Evolutionary conservation across 2,797 vertebrate genomes (phyloP).

Genomic region (Tamandua tetradactyla): DNA sequence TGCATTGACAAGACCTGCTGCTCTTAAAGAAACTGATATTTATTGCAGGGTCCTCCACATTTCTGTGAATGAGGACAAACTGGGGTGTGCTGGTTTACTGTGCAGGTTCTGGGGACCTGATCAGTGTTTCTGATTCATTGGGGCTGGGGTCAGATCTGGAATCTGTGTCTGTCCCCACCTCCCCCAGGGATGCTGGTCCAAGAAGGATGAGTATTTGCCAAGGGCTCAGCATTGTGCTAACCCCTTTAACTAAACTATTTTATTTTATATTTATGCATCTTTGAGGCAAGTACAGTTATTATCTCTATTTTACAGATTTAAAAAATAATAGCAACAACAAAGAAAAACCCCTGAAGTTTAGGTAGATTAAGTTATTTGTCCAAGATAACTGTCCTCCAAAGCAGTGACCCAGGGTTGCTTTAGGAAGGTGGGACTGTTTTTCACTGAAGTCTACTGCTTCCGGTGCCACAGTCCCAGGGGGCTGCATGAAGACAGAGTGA

Average conservation of each 20-base stretch:
- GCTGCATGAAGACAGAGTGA: neutral
- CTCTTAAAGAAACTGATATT: too few species aligned
- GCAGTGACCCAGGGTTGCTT: neutral
- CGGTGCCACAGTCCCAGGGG: neutral
- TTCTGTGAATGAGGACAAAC: neutral
- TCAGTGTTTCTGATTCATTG: neutral
- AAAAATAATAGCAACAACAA: neutral
- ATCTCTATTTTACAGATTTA: neutral
- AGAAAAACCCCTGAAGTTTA: neutral
- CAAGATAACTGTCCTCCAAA: constrained; percentile 1
- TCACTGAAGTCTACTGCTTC: neutral
- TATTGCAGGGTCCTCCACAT: neutral
- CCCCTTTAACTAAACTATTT: neutral
- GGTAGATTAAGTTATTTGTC: constrained; percentile 28
- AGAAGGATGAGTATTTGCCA: neutral
- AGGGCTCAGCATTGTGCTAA: neutral
- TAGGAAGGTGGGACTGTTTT: neutral
- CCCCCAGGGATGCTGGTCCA: accelerated
- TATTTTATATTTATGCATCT: neutral
- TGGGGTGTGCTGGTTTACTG: neutral
- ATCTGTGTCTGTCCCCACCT: neutral
- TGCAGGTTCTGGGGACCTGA: neutral
- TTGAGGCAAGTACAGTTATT: neutral
- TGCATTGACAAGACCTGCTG: neutral
- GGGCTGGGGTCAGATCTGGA: neutral